Percentiles rank a stretch among this genome's conserved stretches.
Conservation (phyloP, 2,797 vertebrate genomes). For the Eurystomus glaucurus region DNA sequence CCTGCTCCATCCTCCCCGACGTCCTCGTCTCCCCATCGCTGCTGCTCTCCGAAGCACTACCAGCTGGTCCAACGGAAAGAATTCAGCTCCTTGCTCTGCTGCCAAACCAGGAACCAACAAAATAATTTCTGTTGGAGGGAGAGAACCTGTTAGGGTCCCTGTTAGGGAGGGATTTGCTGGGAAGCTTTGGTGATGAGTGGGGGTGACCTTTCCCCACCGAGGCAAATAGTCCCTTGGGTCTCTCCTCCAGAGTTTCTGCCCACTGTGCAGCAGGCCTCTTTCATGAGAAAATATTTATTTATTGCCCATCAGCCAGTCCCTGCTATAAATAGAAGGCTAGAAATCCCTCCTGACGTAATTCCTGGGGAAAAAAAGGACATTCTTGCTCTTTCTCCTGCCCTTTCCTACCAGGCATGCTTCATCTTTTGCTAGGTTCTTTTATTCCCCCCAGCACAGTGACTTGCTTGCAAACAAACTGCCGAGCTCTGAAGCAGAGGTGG, state of each 20-base stretch:
- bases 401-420: neutral
- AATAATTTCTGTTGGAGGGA: neutral
- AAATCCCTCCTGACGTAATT: neutral
- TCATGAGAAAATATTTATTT: neutral
- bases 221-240: neutral
- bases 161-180: neutral
- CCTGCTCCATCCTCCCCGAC: neutral
- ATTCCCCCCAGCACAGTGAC: neutral
- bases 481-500: neutral
- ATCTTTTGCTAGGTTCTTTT: neutral
- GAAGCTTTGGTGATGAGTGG: neutral
- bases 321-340: slow-evolving; percentile 48
- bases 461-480: neutral
- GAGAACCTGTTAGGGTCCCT: neutral
- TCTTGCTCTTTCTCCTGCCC: neutral
- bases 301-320: neutral
- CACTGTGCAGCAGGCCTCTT: neutral
- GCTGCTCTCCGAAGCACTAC: neutral
- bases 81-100: neutral
- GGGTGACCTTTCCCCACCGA: neutral
- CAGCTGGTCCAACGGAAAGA: neutral
- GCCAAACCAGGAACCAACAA: neutral
- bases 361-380: neutral
- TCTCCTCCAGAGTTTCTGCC: neutral
- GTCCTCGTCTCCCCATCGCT: neutral